A percentile compares a stretch with the other conserved stretches of the same genome.
These are phyloP conservation scores for Melopsittacus undulatus DNA, from an alignment of 2,797 vertebrate genomes.

Conservation along the genomic window DNA sequence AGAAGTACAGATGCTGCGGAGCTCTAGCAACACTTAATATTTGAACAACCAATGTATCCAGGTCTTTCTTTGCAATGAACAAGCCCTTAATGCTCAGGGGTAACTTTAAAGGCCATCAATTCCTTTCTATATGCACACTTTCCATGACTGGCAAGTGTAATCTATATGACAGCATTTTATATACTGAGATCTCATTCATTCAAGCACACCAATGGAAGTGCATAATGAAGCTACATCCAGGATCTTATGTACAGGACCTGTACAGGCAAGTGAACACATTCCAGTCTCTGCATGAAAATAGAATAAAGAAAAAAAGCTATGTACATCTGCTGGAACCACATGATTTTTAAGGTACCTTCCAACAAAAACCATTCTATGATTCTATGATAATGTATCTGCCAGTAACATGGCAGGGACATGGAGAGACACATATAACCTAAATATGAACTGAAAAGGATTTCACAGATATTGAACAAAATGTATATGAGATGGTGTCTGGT, in stretches of 20 bases:
- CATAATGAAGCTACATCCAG: neutral
- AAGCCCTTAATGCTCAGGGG: neutral
- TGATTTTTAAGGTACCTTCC: neutral
- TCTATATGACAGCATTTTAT: neutral
- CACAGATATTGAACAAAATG: slow-evolving; percentile 39
- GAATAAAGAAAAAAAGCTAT: neutral
- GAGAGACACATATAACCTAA: slow-evolving; percentile 31
- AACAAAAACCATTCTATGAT: neutral
- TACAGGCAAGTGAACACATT: neutral
- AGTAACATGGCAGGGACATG: neutral
- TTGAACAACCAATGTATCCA: neutral
- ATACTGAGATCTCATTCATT: neutral
- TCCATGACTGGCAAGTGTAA: neutral
- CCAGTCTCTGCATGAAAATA: neutral
- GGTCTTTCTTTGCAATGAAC: neutral
- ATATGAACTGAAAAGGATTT: slow-evolving; percentile 61
- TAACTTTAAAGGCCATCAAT: neutral
- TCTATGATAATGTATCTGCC: neutral
- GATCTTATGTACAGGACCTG: neutral
- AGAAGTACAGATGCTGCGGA: neutral
- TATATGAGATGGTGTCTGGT: neutral
- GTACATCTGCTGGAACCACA: neutral
- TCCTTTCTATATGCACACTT: neutral
- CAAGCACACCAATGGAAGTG: neutral
- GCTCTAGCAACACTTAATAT: neutral